Conservation (phyloP, 2,888 invertebrate genomes). For the Agrotis ipsilon region DNA sequence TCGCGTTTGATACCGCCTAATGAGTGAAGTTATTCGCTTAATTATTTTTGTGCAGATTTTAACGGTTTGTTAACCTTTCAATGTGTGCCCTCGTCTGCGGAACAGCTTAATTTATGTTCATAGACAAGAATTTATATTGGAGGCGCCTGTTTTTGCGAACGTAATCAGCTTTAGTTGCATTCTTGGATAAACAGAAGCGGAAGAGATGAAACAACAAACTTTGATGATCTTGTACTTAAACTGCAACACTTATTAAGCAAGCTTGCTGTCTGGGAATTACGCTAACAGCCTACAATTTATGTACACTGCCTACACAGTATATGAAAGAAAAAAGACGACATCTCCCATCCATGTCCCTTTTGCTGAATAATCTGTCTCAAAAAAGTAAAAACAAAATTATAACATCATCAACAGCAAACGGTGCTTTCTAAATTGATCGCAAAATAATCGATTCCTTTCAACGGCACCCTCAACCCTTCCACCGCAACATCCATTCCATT, state of each 20-base stretch:
- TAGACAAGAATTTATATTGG: constrained; percentile 53
- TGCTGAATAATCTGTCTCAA: background rate
- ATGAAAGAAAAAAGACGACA: background rate
- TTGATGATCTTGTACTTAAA: constrained; percentile 42
- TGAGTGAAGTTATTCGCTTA: constrained; percentile 86
- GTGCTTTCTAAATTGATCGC: constrained; percentile 38
- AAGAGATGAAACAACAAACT: constrained; percentile 33
- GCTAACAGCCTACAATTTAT: background rate
- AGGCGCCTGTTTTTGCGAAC: constrained; percentile 26
- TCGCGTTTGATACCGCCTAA: constrained; percentile 80
- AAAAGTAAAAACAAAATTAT: constrained; percentile 9
- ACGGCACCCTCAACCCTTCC: constrained; percentile 52
- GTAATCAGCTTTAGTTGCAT: constrained; percentile 44
- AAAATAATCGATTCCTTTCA: constrained; percentile 51
- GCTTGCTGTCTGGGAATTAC: constrained; percentile 7
- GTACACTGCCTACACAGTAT: background rate
- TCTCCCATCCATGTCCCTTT: background rate
- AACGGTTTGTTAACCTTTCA: constrained; percentile 75
- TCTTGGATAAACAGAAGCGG: constrained; percentile 30
- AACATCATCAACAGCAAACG: constrained; percentile 14
- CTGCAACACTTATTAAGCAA: constrained; percentile 21
- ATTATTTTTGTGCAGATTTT: constrained; percentile 81
- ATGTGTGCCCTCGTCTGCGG: constrained; percentile 67
- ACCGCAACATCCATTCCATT: constrained; percentile 55
- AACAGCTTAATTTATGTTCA: constrained; percentile 57